Base-by-base conservation (phyloP, 2,797 vertebrate genomes). In the Semaprochilodus insignis region DNA sequence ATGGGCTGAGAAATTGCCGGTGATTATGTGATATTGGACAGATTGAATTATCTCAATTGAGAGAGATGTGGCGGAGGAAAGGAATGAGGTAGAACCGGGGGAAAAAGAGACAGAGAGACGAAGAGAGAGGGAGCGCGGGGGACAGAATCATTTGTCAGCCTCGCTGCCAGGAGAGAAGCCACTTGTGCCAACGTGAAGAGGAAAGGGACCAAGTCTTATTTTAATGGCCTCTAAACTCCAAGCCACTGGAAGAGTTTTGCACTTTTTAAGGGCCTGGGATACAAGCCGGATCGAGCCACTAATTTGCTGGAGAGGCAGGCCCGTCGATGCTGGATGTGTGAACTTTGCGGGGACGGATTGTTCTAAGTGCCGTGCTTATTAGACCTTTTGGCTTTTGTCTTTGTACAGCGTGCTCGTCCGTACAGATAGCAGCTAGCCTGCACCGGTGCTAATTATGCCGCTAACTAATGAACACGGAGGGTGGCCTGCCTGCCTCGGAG, bases 11-110 rank as follows among this genome's bases (percentile, higher is more conserved):
- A 91, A 89, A 92, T 86, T 88, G 84, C 74, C 84, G 78, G 78
- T 76, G 88, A 93, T 93, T 89, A 93, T 93, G 94, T 92, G 91
- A 94, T 93, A 94, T 90, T 87, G 91, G 91, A 92, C 83, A 90
- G 91, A 94, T 91, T 92, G 91, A 92, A 93, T 93, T 90, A 92
- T 93, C 86, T 88, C 66, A 81, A 85, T 88, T 83, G 88, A 84
- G 63, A 67, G 80, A 75, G 78, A 66, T 34, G 25, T 27, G 83
- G 78, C 40, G 76, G 59, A 78, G 66, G 80, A 15, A 70, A 69
- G 80, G 74, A 66, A 71, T 88, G 85, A 81, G 87, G 88, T 87
- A 90, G 85, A 83, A 86, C 88, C 52, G 85, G 88, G 80, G 78
- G 77, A 55, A 74, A 63, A 80, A 89, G 66, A 67, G 62, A 17